These are phyloP conservation scores for Macrobrachium nipponense DNA, from an alignment of 1,140 invertebrate species.

Conservation along the genomic window DNA sequence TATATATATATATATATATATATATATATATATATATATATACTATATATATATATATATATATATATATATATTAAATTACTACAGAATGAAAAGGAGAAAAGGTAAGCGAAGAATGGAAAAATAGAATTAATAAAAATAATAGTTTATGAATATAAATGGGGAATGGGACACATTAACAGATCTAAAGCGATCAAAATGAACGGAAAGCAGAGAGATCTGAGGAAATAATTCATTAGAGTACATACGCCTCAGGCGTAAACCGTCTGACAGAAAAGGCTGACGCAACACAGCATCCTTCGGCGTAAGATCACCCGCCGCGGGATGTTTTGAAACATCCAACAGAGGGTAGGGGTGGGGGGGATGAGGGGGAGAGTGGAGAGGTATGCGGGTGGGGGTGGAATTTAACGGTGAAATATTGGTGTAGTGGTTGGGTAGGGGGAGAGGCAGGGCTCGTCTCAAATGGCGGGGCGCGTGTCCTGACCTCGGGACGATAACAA, in stretches of 20 bases:
- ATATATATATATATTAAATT: background rate
- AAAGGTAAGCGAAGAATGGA: background rate
- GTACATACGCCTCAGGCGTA: too few species aligned
- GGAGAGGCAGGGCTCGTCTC: background rate
- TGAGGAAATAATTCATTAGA: background rate
- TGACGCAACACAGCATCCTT: too few species aligned
- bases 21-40: conserved; percentile 32
- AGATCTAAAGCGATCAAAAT: background rate
- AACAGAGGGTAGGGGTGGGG: background rate
- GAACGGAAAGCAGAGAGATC: background rate
- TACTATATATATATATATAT: conserved; percentile 31
- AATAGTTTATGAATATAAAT: background rate
- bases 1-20: conserved; percentile 18
- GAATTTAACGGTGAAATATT: background rate
- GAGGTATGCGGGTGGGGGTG: background rate
- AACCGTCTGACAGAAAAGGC: too few species aligned
- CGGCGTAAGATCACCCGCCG: too few species aligned
- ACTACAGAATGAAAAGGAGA: background rate
- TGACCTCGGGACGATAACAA: background rate
- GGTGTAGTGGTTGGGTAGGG: too few species aligned
- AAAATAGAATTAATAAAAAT: background rate
- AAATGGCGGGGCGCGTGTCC: background rate
- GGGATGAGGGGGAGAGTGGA: background rate
- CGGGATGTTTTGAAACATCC: too few species aligned
- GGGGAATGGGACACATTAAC: background rate